phyloP scores from a whole-genome alignment of 2,113 vertebrate genomes.

The Sander lucioperca region DNA sequence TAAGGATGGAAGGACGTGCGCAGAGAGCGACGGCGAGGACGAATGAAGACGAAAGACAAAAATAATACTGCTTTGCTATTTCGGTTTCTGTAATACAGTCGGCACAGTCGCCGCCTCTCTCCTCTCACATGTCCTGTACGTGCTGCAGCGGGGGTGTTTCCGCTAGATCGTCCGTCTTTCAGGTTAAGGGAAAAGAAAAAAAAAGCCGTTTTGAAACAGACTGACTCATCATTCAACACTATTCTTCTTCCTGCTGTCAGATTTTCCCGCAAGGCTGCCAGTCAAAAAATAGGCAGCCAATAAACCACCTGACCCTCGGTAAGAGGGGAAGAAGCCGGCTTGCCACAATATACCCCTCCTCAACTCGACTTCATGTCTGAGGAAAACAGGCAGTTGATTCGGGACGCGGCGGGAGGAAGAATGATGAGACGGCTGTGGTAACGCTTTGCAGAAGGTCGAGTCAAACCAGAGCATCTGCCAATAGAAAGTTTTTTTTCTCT shows the following conservation, averaged over 20 bases:
- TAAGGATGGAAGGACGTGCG: not conserved
- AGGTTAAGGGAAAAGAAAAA: not conserved
- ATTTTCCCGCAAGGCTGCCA: slow-evolving; percentile 55
- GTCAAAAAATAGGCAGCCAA: slow-evolving; percentile 49
- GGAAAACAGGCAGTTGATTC: slow-evolving; percentile 37
- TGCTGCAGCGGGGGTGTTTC: not conserved
- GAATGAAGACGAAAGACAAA: slow-evolving; percentile 14
- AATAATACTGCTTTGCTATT: slow-evolving; percentile 43
- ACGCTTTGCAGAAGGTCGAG: slow-evolving; percentile 39
- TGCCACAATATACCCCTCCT: not conserved
- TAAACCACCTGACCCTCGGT: slow-evolving; percentile 42
- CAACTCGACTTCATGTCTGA: slow-evolving; percentile 27
- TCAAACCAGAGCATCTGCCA: not conserved
- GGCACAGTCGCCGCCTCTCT: slow-evolving; percentile 1
- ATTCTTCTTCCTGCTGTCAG: slow-evolving; percentile 66
- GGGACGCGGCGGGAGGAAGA: slow-evolving; percentile 8
- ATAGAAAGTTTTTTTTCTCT: not conserved
- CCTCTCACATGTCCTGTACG: not conserved
- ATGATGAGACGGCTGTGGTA: slow-evolving; percentile 3
- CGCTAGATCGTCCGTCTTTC: slow-evolving; percentile 36
- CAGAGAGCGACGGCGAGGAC: not conserved
- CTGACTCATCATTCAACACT: slow-evolving; percentile 60
- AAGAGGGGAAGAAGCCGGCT: not conserved
- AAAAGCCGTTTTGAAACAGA: slow-evolving; percentile 7
- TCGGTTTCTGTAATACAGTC: slow-evolving; percentile 21